Conservation (phyloP, 2,888 invertebrate genomes). For the Pherbina coryleti region DNA sequence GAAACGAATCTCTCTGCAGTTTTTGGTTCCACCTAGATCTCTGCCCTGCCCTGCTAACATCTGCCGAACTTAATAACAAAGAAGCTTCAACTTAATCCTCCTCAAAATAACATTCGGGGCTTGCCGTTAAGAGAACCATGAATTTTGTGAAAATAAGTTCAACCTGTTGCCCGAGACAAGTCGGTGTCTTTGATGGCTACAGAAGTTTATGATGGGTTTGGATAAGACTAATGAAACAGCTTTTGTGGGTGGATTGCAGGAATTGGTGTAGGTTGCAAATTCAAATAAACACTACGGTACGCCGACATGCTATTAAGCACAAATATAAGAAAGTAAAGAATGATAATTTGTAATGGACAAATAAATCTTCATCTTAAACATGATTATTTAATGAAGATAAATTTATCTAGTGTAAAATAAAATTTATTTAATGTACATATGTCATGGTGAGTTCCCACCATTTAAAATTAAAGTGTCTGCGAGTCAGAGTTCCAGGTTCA, state of each 20-base stretch:
- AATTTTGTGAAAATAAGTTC: constrained; percentile 30
- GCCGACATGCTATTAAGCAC: too few relatives aligned
- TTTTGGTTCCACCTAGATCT: background rate
- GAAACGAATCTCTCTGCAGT: background rate
- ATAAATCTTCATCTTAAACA: too few relatives aligned
- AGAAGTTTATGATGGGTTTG: background rate
- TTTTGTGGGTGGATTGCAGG: background rate
- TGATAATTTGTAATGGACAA: too few relatives aligned
- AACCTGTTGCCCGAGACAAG: constrained; percentile 32
- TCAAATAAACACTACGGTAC: background rate
- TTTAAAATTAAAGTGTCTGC: too few relatives aligned
- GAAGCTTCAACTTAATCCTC: constrained; percentile 31
- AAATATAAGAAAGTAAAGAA: too few relatives aligned
- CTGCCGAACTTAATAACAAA: constrained; percentile 1
- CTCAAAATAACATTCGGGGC: constrained; percentile 29
- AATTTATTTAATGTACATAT: too few relatives aligned
- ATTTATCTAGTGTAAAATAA: too few relatives aligned
- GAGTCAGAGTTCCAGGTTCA: too few relatives aligned
- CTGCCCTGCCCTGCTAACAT: background rate
- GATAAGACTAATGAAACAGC: background rate
- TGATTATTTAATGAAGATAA: too few relatives aligned
- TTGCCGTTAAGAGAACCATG: constrained; percentile 21
- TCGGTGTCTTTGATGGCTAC: background rate
- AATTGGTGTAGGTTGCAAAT: background rate
- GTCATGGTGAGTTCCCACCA: too few relatives aligned